Evolutionary conservation across 2,888 invertebrate genomes (phyloP), one percentile per base, ranked within the genome.

Genomic region (Deilephila elpenor): DNA sequence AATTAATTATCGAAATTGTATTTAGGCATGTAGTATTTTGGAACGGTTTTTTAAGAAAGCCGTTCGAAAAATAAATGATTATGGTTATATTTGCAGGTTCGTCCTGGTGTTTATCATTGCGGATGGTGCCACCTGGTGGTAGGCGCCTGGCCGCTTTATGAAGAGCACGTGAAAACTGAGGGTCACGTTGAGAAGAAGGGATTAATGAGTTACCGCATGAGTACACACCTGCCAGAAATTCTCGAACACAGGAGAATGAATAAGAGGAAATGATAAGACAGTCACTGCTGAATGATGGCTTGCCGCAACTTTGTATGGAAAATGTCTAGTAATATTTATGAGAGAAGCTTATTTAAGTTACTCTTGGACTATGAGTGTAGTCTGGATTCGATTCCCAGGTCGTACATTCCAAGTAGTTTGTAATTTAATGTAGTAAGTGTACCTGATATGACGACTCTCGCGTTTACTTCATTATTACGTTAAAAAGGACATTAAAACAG

Each of bases 81-180:
- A 19, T 44, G 20, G 5, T 20, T 20, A 11, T 59, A 60, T 0
- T 67, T 51, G 20, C 25, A 67, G 67, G 25, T 67, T 20, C 67
- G 25, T 7, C 11, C 67, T 19, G 25, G 25, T 7, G 5, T 25
- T 11, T 67, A 67, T 6, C 67, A 67, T 44, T 67, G 67, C 6
- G 67, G 67, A 11, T 67, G 44, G 25, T 67, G 67, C 25, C 44
- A 67, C 51, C 14, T 51, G 20, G 67, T 67, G 14, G 51, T 67
- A 5, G 67, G 67, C 1, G 67, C 51, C 25, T 67, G 67, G 67
- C 11, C 44, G 1, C 17, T 25, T 25, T 67, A 44, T 51, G 67
- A 67, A 29, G 67, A 67, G 17, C 67, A 67, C 17, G 25, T 25
- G 17, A 25, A 67, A 7, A 44, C 6, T 5, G 67, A 51, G 6